A percentile compares a stretch with the other conserved stretches of the same genome.
Evolutionary conservation across 2,888 invertebrate species (phyloP).

Genomic region (Euplexia lucipara): DNA sequence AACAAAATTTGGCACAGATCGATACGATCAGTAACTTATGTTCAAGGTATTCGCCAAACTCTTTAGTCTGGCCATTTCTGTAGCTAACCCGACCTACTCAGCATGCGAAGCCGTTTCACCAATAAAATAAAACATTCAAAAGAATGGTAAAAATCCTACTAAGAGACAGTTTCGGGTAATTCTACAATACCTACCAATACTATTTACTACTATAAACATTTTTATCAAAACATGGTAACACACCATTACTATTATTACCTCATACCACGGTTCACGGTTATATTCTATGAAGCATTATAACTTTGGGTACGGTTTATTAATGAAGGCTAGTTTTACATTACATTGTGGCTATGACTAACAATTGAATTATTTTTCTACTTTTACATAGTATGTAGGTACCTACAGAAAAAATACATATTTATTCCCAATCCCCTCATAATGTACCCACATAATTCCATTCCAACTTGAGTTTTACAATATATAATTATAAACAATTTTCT

Average conservation of each 20-base stretch:
- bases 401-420: conserved; percentile 18
- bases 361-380: conserved; percentile 1
- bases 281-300: conserved; percentile 9
- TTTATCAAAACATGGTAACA: conserved; percentile 27
- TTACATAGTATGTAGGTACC: too few relatives aligned
- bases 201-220: conserved; percentile 33
- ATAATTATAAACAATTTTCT: conserved; percentile 5
- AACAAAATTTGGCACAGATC: conserved; percentile 36
- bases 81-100: neutral
- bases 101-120: neutral
- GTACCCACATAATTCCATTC: conserved; percentile 28
- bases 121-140: neutral
- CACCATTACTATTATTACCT: conserved; percentile 14
- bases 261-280: conserved; percentile 10
- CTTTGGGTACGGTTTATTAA: neutral
- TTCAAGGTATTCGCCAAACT: conserved; percentile 4
- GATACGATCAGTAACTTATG: conserved; percentile 15
- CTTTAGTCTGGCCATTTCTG: conserved; percentile 7
- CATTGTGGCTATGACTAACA: neutral
- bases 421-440: conserved; percentile 18
- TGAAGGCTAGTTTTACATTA: neutral
- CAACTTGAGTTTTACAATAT: conserved; percentile 18
- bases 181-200: conserved; percentile 24
- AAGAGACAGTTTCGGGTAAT: conserved; percentile 11
- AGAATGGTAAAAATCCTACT: conserved; percentile 1